Evolutionary conservation across 2,888 invertebrate species (phyloP).

Genomic region (Conops quadrifasciatus): DNA sequence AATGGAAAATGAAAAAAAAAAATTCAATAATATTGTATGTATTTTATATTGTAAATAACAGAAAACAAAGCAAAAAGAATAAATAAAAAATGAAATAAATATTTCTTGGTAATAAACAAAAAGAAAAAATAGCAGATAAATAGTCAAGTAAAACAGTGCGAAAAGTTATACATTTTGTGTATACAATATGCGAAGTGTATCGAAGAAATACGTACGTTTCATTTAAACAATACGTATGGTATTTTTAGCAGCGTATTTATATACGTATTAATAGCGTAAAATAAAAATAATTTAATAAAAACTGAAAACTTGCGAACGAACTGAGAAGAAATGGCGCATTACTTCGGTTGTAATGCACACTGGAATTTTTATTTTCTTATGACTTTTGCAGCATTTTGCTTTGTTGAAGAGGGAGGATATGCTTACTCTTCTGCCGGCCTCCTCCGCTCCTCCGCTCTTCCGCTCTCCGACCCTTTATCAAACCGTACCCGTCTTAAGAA

Average conservation of each 20-base stretch:
- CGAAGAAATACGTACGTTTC: neutral
- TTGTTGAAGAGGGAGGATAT: neutral
- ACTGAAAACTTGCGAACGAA: neutral
- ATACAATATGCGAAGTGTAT: too few relatives aligned
- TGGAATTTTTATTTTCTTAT: neutral
- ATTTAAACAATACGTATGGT: neutral
- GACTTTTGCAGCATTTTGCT: neutral
- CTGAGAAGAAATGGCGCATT: neutral
- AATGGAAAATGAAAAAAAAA: neutral
- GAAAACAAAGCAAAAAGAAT: neutral
- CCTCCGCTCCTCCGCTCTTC: too few relatives aligned
- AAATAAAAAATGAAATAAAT: neutral
- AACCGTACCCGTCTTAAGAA: too few relatives aligned
- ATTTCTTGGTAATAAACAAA: neutral
- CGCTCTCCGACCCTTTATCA: too few relatives aligned
- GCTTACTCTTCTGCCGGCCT: too few relatives aligned
- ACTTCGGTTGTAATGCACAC: neutral
- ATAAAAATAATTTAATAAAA: too few relatives aligned
- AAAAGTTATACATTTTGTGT: neutral
- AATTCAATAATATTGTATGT: neutral
- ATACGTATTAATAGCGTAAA: neutral
- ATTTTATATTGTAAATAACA: neutral
- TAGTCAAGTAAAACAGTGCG: too few relatives aligned
- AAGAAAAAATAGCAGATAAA: neutral
- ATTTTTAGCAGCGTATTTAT: neutral